A percentile compares a stretch with the other conserved stretches of the same genome.
These are phyloP conservation scores for Aphrocallistes beatrix DNA, from an alignment of 37 sponge, comb jelly and placozoan species.

Conservation along the genomic window DNA sequence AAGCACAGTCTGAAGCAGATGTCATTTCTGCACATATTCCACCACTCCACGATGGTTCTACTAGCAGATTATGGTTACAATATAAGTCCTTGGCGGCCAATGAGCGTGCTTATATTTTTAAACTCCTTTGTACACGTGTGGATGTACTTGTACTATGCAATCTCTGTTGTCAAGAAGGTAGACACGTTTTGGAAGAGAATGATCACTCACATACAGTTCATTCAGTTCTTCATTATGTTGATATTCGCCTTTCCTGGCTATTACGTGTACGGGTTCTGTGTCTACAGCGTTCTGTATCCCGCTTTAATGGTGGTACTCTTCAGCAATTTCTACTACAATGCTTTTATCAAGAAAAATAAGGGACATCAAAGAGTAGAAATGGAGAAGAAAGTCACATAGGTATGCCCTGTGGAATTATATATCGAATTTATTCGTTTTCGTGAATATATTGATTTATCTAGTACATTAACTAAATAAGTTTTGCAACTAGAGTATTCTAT, in stretches of 20 bases:
- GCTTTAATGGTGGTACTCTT: conserved; percentile 42
- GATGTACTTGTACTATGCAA: conserved; percentile 33
- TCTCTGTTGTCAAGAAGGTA: not conserved
- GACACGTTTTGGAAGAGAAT: conserved; percentile 25
- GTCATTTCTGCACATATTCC: conserved; percentile 35
- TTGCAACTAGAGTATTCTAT: too few relatives aligned
- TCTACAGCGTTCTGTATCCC: conserved; percentile 50
- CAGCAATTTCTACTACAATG: conserved; percentile 58
- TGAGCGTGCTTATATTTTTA: conserved; percentile 19
- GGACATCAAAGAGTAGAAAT: too few relatives aligned
- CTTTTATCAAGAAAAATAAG: conserved; percentile 45
- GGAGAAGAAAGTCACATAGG: too few relatives aligned
- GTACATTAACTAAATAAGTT: too few relatives aligned
- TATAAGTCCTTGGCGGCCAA: conserved; percentile 27
- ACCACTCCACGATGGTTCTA: conserved; percentile 41
- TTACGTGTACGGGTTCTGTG: conserved; percentile 36
- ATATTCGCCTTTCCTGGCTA: conserved; percentile 21
- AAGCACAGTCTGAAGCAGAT: conserved; percentile 41
- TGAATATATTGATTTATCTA: too few relatives aligned
- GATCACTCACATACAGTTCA: conserved; percentile 33
- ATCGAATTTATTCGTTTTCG: too few relatives aligned
- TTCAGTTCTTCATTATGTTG: conserved; percentile 30
- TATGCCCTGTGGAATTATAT: too few relatives aligned
- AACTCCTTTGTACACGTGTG: conserved; percentile 40
- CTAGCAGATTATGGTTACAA: conserved; percentile 33